Conservation (phyloP, 2,797 vertebrate species). For the Spinus olivaceus region DNA sequence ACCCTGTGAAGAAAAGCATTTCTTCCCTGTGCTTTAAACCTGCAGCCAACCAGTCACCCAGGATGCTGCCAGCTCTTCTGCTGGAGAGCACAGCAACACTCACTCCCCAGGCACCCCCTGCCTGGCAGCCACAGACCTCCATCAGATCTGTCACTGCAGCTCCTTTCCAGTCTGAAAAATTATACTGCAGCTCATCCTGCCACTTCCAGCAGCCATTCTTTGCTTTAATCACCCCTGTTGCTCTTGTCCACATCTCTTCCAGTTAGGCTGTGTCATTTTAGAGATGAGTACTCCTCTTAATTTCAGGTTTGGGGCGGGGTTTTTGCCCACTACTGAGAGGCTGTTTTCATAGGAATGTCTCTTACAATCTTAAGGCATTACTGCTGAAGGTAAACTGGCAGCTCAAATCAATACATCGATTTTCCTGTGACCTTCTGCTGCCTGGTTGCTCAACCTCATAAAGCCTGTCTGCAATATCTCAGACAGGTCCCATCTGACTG, state of each 20-base stretch:
- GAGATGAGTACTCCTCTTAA: background rate
- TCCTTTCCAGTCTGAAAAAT: background rate
- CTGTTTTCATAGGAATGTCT: background rate
- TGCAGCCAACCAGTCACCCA: background rate
- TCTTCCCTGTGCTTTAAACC: background rate
- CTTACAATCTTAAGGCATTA: background rate
- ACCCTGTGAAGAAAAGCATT: accelerated
- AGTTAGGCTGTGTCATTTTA: background rate
- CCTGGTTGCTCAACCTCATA: background rate
- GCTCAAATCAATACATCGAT: background rate
- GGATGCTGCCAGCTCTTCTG: background rate
- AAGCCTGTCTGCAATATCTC: background rate
- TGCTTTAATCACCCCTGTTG: background rate
- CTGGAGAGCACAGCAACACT: background rate
- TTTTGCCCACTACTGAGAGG: background rate
- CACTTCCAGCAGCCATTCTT: background rate
- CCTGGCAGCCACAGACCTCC: background rate
- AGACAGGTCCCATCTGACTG: background rate
- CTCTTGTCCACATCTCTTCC: background rate
- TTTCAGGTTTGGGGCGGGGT: background rate
- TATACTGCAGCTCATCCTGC: accelerated
- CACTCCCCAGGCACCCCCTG: background rate
- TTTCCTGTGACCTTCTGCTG: background rate
- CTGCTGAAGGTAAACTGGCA: background rate
- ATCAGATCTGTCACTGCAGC: background rate